Evolutionary conservation across 2,888 invertebrate genomes (phyloP), one percentile per base, ranked within the genome.

Genomic region (Listrodromus nycthemerus): DNA sequence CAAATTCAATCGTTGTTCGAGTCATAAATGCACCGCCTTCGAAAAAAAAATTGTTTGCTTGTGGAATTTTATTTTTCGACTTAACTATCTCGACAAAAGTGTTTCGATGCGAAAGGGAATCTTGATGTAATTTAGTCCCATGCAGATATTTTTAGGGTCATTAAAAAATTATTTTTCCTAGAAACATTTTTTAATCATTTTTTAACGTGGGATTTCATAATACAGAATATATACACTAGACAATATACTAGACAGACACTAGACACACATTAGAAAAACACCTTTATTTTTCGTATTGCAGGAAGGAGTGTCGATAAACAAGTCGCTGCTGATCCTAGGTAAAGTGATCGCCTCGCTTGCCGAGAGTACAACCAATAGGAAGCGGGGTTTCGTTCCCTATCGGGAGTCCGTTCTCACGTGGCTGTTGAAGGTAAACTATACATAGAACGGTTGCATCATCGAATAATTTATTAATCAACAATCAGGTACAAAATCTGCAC

Each of bases 361-460:
- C 1, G 97, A 97, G 84, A 94, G 92, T 70, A 91, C 93, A 41
- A 94, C 90, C 81, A 94, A 94, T 80, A 90, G 91, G 41, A 94
- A 94, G 88, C 94, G 94, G 70, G 91, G 93, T 45, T 97, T 96
- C 93, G 96, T 97, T 13, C 97, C 97, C 0, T 97, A 97, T 92
- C 94, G 97, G 77, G 97, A 97, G 89, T 97, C 97, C 58, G 96
- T 97, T 13, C 95, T 97, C 55, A 97, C 97, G 7, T 97, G 97
- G 97, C 93, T 97, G 69, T 92, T 97, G 65, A 95, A 95, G 94
- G 96, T 96, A 93, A 95, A 95, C 95, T 69, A 67, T 85, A 80
- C 70, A 65, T 65, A 71, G 55, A 73, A 84, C 27, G 16, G 0
- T 61, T 30, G 27, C 16, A 30, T 61, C 1, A 61, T 61, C 61